Evolutionary conservation across 1,140 invertebrate species (phyloP).

Genomic region (Rhopalosiphum padi): DNA sequence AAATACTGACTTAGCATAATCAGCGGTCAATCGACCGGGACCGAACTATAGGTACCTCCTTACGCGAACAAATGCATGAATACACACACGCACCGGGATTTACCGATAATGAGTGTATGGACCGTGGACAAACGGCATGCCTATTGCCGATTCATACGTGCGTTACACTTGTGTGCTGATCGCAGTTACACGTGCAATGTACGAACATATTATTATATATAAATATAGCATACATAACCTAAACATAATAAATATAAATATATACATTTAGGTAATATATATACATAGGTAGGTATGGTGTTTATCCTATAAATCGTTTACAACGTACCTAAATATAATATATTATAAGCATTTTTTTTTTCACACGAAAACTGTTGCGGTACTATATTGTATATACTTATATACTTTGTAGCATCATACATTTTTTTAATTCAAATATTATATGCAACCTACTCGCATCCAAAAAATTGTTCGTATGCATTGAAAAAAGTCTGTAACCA

Average conservation of each 20-base stretch:
- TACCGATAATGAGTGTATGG: constrained; percentile 5
- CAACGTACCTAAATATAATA: background rate
- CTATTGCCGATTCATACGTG: constrained; percentile 12
- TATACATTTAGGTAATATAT: background rate
- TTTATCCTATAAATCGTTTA: constrained; percentile 10
- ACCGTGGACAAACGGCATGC: constrained; percentile 18
- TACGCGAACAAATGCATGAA: background rate
- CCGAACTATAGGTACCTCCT: background rate
- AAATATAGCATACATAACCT: background rate
- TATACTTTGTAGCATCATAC: background rate
- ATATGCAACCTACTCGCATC: background rate
- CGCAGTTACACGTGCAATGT: background rate
- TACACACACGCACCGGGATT: constrained; percentile 10
- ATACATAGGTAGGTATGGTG: no score
- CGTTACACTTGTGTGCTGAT: constrained; percentile 7
- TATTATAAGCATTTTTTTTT: background rate
- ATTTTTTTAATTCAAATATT: background rate
- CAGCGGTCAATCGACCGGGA: background rate
- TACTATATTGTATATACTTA: background rate
- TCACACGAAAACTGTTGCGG: constrained; percentile 6
- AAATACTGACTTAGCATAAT: constrained; percentile 32
- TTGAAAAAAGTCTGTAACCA: background rate
- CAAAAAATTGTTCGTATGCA: background rate
- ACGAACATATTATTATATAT: background rate
- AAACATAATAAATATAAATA: background rate